A percentile compares a stretch with the other conserved stretches of the same genome.
These are phyloP conservation scores for Dasypolia templi DNA, from an alignment of 2,888 invertebrate species.

Conservation along the genomic window DNA sequence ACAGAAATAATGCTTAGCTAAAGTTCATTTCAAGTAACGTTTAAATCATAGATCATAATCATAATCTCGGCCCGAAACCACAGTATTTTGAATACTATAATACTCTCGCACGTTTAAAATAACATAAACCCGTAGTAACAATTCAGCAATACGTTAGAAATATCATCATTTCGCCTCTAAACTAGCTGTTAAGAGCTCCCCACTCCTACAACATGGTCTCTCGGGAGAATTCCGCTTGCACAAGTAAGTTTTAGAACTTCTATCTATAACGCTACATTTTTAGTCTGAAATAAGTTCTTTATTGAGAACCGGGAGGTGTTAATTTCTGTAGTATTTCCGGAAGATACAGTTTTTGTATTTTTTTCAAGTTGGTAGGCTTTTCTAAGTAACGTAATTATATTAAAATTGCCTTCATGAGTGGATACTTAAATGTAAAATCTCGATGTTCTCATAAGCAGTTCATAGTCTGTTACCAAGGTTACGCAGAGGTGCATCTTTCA, in stretches of 20 bases:
- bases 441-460: no score
- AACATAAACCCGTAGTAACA: constrained; percentile 50
- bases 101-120: not conserved
- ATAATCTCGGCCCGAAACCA: no score
- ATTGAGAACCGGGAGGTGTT: constrained; percentile 9
- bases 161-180: constrained; percentile 74
- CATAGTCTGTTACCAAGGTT: not conserved
- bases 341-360: not conserved
- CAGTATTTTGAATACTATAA: not conserved
- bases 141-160: constrained; percentile 69
- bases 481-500: not conserved
- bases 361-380: not conserved
- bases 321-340: not conserved
- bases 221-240: constrained; percentile 42
- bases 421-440: not conserved
- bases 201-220: constrained; percentile 65
- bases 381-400: not conserved
- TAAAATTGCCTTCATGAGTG: not conserved
- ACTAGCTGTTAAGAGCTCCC: constrained; percentile 76
- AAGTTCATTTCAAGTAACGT: not conserved
- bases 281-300: constrained; percentile 44
- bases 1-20: not conserved
- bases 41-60: not conserved
- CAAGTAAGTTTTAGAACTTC: constrained; percentile 61
- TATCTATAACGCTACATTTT: constrained; percentile 41